Percentiles rank a stretch among this genome's conserved stretches.
phyloP scores from a whole-genome alignment of 2,888 invertebrate genomes.

The Epirrhoe alternata region DNA sequence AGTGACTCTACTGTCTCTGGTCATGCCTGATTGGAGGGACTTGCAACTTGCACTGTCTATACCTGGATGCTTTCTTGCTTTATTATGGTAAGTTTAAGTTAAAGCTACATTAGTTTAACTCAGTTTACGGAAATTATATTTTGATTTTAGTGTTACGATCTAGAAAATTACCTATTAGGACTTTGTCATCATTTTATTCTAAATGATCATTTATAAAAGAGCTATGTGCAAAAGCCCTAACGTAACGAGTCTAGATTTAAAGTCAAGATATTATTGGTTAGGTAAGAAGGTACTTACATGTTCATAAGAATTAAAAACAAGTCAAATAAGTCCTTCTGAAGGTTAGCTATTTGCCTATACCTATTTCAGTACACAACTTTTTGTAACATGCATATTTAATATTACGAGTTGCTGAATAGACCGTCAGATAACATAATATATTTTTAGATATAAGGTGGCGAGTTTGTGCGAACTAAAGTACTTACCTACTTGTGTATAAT shows the following conservation, averaged over 20 bases:
- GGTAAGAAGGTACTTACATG: not conserved
- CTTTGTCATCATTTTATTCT: too few relatives aligned
- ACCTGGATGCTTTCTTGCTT: constrained; percentile 88
- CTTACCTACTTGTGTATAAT: not conserved
- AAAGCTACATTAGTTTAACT: too few relatives aligned
- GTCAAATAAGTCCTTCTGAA: constrained; percentile 5
- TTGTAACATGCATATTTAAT: not conserved
- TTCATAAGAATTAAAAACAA: too few relatives aligned
- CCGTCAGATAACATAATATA: not conserved
- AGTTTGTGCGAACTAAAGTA: not conserved
- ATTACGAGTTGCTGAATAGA: not conserved
- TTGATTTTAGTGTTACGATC: too few relatives aligned
- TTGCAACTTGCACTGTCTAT: constrained; percentile 90
- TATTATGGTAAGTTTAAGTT: constrained; percentile 87
- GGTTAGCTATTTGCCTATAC: not conserved
- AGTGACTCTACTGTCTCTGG: constrained; percentile 89
- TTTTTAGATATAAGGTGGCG: not conserved
- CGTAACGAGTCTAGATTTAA: not conserved
- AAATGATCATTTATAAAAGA: too few relatives aligned
- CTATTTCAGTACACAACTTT: not conserved
- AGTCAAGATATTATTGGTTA: not conserved
- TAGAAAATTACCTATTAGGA: too few relatives aligned
- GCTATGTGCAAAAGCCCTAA: not conserved
- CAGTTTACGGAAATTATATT: too few relatives aligned
- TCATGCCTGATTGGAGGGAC: constrained; percentile 89